Percentiles rank a stretch among this genome's conserved stretches.
These are phyloP conservation scores for Tetramorium simillimum DNA, from an alignment of 1,140 invertebrate genomes.

Conservation along the genomic window DNA sequence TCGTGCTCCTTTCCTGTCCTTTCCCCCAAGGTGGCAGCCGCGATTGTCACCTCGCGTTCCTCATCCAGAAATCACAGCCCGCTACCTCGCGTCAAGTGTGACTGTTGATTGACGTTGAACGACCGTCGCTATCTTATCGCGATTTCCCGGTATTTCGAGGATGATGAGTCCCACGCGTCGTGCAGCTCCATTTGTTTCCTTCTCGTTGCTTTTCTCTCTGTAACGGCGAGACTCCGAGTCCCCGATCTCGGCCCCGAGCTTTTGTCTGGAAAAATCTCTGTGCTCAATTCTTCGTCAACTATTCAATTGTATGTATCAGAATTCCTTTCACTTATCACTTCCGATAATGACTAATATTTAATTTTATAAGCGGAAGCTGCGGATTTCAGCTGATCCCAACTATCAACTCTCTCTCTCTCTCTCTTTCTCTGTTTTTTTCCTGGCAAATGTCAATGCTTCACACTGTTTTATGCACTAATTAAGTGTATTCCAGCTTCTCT, in stretches of 20 bases:
- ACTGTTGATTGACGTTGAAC: constrained; percentile 23
- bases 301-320: background rate
- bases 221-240: background rate
- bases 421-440: background rate
- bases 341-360: background rate
- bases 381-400: constrained; percentile 37
- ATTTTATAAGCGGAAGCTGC: constrained; percentile 21
- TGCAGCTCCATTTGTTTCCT: background rate
- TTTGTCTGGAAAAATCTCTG: background rate
- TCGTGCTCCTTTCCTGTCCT: constrained; percentile 23
- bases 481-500: background rate
- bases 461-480: background rate
- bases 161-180: background rate
- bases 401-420: constrained; percentile 18
- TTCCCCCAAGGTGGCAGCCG: background rate
- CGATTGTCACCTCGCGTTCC: background rate
- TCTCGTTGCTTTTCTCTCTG: background rate
- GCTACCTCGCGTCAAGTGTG: background rate
- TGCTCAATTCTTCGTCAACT: background rate
- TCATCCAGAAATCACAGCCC: background rate
- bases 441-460: background rate
- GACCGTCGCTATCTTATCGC: constrained; percentile 46
- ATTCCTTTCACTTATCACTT: background rate
- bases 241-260: background rate
- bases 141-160: background rate